These are phyloP conservation scores for Peromyscus californicus DNA, from an alignment of 2,113 vertebrate species.

Conservation along the genomic window DNA sequence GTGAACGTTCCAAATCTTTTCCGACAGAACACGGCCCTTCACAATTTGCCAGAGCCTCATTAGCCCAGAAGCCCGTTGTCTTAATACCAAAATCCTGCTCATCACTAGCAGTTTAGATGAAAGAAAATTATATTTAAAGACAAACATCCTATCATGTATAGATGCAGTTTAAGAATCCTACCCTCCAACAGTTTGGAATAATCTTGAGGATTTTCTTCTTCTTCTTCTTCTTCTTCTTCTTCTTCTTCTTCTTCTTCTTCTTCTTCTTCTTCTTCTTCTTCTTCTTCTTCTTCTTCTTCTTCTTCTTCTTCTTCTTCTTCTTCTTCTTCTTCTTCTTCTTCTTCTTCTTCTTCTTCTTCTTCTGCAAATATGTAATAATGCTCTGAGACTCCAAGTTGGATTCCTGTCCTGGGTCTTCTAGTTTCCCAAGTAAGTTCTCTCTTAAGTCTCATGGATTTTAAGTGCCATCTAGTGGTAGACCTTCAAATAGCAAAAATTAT, in stretches of 20 bases:
- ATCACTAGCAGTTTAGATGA: conserved; percentile 6
- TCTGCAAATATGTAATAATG: conserved; percentile 34
- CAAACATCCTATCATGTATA: neutral
- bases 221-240: conserved; percentile 56
- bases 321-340: conserved; percentile 61
- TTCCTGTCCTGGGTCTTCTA: conserved; percentile 30
- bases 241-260: conserved; percentile 63
- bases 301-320: conserved; percentile 63
- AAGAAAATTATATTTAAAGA: conserved; percentile 36
- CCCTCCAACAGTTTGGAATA: conserved; percentile 55
- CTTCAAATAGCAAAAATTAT: conserved; percentile 5
- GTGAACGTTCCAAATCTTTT: neutral
- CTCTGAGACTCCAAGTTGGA: conserved; percentile 45
- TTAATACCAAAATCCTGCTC: conserved; percentile 42
- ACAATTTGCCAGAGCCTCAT: neutral
- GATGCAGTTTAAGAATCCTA: conserved; percentile 8
- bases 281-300: conserved; percentile 54
- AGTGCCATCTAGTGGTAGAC: conserved; percentile 84
- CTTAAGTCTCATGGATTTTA: conserved; percentile 5
- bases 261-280: conserved; percentile 61
- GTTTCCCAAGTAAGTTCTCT: neutral
- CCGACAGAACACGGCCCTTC: conserved; percentile 25
- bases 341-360: conserved; percentile 59
- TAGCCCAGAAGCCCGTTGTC: conserved; percentile 43
- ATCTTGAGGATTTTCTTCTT: conserved; percentile 42